Evolutionary conservation across 1,140 invertebrate genomes (phyloP), one percentile per base, ranked within the genome.

Genomic region (Limonius californicus): DNA sequence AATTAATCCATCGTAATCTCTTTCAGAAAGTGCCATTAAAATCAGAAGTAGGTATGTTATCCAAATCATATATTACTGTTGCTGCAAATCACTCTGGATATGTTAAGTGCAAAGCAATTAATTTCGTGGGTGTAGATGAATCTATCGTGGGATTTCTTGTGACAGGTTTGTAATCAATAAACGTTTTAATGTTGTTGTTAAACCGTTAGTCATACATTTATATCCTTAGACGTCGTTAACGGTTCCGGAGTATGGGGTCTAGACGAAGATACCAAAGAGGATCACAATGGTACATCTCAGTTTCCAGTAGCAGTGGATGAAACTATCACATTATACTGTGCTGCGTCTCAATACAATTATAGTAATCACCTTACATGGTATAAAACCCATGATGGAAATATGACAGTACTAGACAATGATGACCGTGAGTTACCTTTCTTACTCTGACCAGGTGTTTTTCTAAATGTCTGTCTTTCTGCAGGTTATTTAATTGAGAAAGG

Each of bases 271-370:
- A 45, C 20, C 1, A 20, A 39, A n/a, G 42, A 72, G 55, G 60
- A 71, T 30, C 58, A 66, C 21, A 27, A 47, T 9, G 42, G 72
- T 54, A 61, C 71, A 27, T 56, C 65, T 20, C 45, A 69, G n/a
- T 67, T 72, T 2, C 62, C 73, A 35, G 73, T 84, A 9, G 79
- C 82, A 1, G 73, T 69, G 20, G 82, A 81, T 0, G 84, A 87
- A 61, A 65, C 80, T 45, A 45, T 83, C 2, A 73, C 66, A 19
- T 54, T 85, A 1, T 78, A 73, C 6, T 87, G 85, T 68, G 80
- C 77, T 2, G 84, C 80, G 1, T 78, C 83, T 1, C 72, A 79
- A 19, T 83, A 84, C 56, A 80, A 83, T 66, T 84, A 78, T 32
- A 74, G 77, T 3, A 62, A 72, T 12, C 15, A 42, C 8, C 18